phyloP scores from a whole-genome alignment of 2,113 vertebrate genomes.

The Siniperca knerii region DNA sequence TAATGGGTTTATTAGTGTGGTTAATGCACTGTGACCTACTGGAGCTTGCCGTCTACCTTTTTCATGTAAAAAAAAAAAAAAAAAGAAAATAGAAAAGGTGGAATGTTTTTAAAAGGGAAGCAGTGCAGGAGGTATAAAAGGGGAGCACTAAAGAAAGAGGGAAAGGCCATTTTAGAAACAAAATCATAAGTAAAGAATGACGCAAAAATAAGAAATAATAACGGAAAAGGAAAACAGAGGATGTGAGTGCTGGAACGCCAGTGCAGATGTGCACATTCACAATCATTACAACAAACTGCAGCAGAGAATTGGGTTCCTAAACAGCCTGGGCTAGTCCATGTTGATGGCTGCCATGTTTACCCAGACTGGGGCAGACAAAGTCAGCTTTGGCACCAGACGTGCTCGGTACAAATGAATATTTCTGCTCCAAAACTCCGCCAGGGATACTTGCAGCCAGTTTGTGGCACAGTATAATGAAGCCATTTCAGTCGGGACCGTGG shows the following conservation, averaged over 20 bases:
- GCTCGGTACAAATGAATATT: slow-evolving; percentile 39
- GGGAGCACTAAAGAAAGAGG: neutral
- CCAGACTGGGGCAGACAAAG: slow-evolving; percentile 49
- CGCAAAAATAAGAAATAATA: slow-evolving; percentile 3
- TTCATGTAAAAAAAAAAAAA: slow-evolving; percentile 28
- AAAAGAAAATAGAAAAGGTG: slow-evolving; percentile 6
- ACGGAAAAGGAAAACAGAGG: neutral
- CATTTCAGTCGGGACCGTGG: slow-evolving; percentile 22
- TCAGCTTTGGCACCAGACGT: slow-evolving; percentile 55
- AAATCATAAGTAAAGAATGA: slow-evolving; percentile 13
- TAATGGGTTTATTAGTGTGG: slow-evolving; percentile 81
- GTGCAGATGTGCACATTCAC: slow-evolving; percentile 3
- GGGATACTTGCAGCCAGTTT: slow-evolving; percentile 35
- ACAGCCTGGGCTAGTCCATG: slow-evolving; percentile 28
- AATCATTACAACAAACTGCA: slow-evolving; percentile 11
- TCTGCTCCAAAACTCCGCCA: slow-evolving; percentile 46
- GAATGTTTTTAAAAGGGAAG: slow-evolving; percentile 51
- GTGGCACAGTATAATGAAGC: slow-evolving; percentile 45
- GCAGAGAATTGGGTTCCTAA: slow-evolving; percentile 13
- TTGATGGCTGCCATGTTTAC: slow-evolving; percentile 53
- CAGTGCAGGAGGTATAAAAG: slow-evolving; percentile 15
- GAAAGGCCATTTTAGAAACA: neutral
- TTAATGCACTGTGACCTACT: slow-evolving; percentile 78
- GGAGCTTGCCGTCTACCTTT: slow-evolving; percentile 66
- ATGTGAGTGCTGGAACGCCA: neutral